A percentile compares a stretch with the other conserved stretches of the same genome.
Evolutionary conservation across 2,797 vertebrate species (phyloP).

Genomic region (Kryptolebias ocellatus): DNA sequence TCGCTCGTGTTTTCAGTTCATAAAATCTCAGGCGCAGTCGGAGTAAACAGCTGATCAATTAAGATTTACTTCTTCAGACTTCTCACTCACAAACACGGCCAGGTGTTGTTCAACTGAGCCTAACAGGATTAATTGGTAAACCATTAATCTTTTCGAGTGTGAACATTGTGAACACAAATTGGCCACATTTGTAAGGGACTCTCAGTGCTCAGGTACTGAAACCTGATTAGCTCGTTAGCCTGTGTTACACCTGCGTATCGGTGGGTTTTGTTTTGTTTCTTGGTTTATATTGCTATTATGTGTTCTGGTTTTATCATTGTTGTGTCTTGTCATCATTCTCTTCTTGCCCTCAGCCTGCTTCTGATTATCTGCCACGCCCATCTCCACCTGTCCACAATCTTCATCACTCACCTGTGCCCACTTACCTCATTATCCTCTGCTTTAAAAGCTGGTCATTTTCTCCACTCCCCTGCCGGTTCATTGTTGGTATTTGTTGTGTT

Average conservation of each 20-base stretch:
- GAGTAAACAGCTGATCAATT: slow-evolving; percentile 18
- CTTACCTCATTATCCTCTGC: too few species aligned
- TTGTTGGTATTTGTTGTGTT: too few species aligned
- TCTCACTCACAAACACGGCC: slow-evolving; percentile 24
- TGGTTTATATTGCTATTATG: too few species aligned
- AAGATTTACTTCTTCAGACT: slow-evolving; percentile 23
- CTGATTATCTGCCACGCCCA: too few species aligned
- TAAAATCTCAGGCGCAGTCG: background rate
- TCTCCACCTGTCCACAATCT: too few species aligned
- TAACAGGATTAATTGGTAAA: slow-evolving; percentile 32
- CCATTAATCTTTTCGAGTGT: slow-evolving; percentile 25
- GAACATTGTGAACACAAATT: slow-evolving; percentile 20
- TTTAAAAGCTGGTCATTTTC: too few species aligned
- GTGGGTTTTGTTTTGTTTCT: background rate
- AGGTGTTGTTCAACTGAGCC: slow-evolving; percentile 16
- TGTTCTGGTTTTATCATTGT: too few species aligned
- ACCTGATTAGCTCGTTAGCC: background rate
- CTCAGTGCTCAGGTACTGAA: slow-evolving; percentile 6
- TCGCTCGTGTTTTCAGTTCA: background rate
- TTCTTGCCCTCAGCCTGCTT: too few species aligned
- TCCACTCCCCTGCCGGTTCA: too few species aligned
- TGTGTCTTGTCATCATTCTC: too few species aligned
- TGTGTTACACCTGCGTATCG: background rate
- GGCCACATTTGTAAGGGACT: slow-evolving; percentile 13
- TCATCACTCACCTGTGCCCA: too few species aligned